Evolutionary conservation across 2,113 vertebrate genomes (phyloP), one percentile per base, ranked within the genome.

Genomic region (Lethenteron reissneri): DNA sequence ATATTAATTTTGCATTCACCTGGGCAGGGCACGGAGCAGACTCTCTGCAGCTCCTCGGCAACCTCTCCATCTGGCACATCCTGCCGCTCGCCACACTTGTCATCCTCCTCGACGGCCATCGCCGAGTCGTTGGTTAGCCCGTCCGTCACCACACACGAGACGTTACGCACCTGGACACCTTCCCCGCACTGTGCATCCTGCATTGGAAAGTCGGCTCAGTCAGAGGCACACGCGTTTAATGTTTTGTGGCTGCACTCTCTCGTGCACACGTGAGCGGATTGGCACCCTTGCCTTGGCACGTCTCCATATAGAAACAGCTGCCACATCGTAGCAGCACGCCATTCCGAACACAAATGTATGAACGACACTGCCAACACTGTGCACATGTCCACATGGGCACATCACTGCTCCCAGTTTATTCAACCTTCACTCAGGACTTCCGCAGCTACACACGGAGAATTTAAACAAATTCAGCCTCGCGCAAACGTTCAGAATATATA

Each of bases 121-220:
- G 82, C 81, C 56, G 79, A 70, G 8, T 83, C 83, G 17, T 84
- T 82, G 12, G 5, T 11, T 19, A 87, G 85, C 71, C 89, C 89
- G 60, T 95, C 88, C 19, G 84, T 89, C 76, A 99, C 92, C 3
- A 87, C 83, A 77, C 94, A 99, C 58, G 90, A 87, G 75, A 95
- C 81, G 76, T 94, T 95, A 73, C 94, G 84, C 77, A 81, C 80
- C 75, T 85, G 84, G 25, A 78, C 81, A 57, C 94, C 94, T 72
- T 89, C 86, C 60, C 94, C 94, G 56, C 94, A 99, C 1, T 92
- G 87, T 74, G 92, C 92, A 77, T 85, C 82, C 85, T 86, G 57
- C 21, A 56, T 14, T n/a, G 64, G 8, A n/a, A 69, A n/a, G 25
- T 69, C 25, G 25, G 9, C 64, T 69, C 10, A 17, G n/a, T 69